Conservation (phyloP, 2,113 vertebrate genomes). For the Eonycteris spelaea region DNA sequence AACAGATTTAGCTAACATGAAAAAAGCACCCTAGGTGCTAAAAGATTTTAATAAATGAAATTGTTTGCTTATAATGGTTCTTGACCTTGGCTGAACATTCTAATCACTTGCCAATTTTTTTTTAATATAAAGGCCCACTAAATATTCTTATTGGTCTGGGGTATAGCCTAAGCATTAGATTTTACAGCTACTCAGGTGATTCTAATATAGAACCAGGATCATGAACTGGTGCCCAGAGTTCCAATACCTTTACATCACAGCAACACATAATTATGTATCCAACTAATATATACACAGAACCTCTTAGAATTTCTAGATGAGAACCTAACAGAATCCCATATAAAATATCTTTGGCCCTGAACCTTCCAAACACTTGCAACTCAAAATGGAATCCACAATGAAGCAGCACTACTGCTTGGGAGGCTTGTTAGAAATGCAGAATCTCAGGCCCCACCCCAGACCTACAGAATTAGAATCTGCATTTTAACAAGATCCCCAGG, state of each 20-base stretch:
- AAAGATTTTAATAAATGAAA: not conserved
- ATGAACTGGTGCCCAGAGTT: not conserved
- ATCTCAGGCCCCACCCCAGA: not conserved
- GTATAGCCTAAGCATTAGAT: not conserved
- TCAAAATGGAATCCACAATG: not conserved
- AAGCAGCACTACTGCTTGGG: not conserved
- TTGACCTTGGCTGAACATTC: not conserved
- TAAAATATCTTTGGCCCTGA: not conserved
- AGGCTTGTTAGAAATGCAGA: not conserved
- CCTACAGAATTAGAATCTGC: not conserved
- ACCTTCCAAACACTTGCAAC: not conserved
- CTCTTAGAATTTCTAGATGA: not conserved
- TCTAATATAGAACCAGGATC: not conserved
- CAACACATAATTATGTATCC: not conserved
- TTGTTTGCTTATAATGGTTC: not conserved
- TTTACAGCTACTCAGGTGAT: not conserved
- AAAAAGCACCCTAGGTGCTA: not conserved
- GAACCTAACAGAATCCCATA: not conserved
- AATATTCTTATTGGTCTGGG: not conserved
- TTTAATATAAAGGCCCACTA: not conserved
- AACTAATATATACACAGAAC: constrained; percentile 8
- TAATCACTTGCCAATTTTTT: not conserved
- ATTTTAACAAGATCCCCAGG: not conserved
- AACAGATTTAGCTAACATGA: not conserved
- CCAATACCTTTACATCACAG: not conserved